These are phyloP conservation scores for Caenorhabditis sp. DNA, from an alignment of 2,888 invertebrate genomes.

Conservation along the genomic window DNA sequence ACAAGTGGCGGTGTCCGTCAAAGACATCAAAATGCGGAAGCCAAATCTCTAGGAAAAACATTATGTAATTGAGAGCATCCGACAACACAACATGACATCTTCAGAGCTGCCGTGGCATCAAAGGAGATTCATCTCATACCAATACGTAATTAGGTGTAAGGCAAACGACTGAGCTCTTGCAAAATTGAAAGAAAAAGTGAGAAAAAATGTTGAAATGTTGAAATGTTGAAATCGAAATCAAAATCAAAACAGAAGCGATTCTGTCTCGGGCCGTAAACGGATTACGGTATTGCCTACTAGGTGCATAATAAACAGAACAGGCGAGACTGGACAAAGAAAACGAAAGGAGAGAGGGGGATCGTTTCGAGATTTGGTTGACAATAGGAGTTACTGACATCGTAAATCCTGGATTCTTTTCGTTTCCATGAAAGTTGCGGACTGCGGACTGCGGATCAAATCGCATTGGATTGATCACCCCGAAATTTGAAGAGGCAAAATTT, in stretches of 20 bases:
- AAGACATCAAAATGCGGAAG: conserved; percentile 31
- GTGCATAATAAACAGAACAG: conserved; percentile 65
- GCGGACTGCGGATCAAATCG: conserved; percentile 10
- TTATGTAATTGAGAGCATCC: conserved; percentile 49
- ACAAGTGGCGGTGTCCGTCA: conserved; percentile 48
- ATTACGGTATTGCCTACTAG: conserved; percentile 54
- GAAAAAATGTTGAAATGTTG: too few species aligned
- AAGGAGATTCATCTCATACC: too few species aligned
- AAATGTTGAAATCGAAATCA: background rate
- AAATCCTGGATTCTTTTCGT: conserved; percentile 46
- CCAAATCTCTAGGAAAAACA: conserved; percentile 54
- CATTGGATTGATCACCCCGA: conserved; percentile 8
- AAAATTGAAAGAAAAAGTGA: background rate
- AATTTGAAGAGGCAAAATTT: background rate
- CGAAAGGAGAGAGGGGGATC: conserved; percentile 21
- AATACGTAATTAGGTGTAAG: conserved; percentile 50
- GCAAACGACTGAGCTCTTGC: conserved; percentile 11
- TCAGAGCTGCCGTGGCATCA: too few species aligned
- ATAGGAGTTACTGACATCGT: conserved; percentile 60
- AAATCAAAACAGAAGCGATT: conserved; percentile 10
- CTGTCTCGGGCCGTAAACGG: conserved; percentile 36
- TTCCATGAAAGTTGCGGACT: conserved; percentile 56
- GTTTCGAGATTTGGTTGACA: conserved; percentile 63
- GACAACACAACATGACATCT: too few species aligned
- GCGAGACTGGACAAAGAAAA: conserved; percentile 52